These are phyloP conservation scores for Antheraea pernyi DNA, from an alignment of 1,140 invertebrate species.

Conservation along the genomic window DNA sequence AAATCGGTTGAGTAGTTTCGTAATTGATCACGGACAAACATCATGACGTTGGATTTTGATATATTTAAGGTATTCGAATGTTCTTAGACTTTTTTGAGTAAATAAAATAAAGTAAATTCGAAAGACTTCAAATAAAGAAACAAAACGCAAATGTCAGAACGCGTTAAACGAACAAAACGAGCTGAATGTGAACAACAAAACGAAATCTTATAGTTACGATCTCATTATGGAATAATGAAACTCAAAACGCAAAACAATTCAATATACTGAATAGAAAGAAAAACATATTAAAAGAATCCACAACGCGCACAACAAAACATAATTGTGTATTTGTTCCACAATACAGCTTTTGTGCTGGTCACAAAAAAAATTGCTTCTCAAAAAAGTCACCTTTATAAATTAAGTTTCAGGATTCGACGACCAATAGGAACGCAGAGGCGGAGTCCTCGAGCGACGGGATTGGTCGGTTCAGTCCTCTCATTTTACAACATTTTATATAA, in stretches of 20 bases:
- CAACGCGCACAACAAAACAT: constrained; percentile 59
- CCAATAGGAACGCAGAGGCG: constrained; percentile 59
- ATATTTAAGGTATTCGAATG: too few relatives aligned
- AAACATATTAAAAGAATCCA: constrained; percentile 56
- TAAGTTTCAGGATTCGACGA: constrained; percentile 61
- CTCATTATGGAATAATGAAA: constrained; percentile 18
- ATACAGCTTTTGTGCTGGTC: constrained; percentile 8
- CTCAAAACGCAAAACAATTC: constrained; percentile 17
- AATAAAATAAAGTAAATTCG: neutral
- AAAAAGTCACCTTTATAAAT: constrained; percentile 73
- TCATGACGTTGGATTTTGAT: too few relatives aligned
- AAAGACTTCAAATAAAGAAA: neutral
- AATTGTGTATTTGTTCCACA: constrained; percentile 17
- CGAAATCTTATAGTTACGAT: constrained; percentile 16
- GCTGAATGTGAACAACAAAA: constrained; percentile 11
- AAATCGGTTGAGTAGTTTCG: too few relatives aligned
- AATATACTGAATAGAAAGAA: constrained; percentile 31
- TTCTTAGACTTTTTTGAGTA: neutral
- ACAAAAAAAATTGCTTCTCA: constrained; percentile 14
- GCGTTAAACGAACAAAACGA: constrained; percentile 10
- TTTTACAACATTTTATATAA: constrained; percentile 76
- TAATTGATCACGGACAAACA: too few relatives aligned
- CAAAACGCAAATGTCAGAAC: constrained; percentile 6
- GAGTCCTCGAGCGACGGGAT: constrained; percentile 37
- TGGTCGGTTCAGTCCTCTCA: constrained; percentile 45